Conservation (phyloP, 2,888 invertebrate genomes). For the Aradus depressus region DNA sequence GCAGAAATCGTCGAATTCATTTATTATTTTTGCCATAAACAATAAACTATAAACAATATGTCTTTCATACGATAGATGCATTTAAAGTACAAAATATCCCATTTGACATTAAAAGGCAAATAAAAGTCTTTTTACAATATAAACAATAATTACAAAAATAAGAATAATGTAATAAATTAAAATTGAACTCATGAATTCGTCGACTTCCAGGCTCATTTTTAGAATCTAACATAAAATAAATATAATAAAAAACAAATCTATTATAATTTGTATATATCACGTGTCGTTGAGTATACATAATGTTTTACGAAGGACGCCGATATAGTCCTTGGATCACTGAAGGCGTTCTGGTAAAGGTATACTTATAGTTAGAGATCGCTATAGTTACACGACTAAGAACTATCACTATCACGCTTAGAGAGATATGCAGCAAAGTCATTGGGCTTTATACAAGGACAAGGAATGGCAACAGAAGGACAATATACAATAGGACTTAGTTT, state of each 20-base stretch:
- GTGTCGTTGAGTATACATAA: slow-evolving; percentile 28
- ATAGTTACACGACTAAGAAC: slow-evolving; percentile 25
- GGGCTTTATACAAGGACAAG: slow-evolving; percentile 29
- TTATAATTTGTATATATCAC: slow-evolving; percentile 27
- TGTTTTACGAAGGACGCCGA: slow-evolving; percentile 25
- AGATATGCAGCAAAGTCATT: slow-evolving; percentile 28
- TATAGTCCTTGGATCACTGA: slow-evolving; percentile 21
- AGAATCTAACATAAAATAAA: slow-evolving; percentile 25
- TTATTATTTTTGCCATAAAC: slow-evolving; percentile 7
- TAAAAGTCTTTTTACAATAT: slow-evolving; percentile 12
- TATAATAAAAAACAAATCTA: slow-evolving; percentile 25
- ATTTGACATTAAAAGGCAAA: slow-evolving; percentile 9
- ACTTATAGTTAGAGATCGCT: slow-evolving; percentile 28
- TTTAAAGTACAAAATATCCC: neutral
- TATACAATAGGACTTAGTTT: slow-evolving; percentile 25
- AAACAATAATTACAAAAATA: slow-evolving; percentile 11
- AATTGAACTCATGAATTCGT: slow-evolving; percentile 18
- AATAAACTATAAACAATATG: slow-evolving; percentile 15
- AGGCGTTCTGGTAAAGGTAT: slow-evolving; percentile 26
- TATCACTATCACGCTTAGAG: slow-evolving; percentile 28
- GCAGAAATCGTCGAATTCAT: slow-evolving; percentile 17
- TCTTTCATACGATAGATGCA: too few relatives aligned
- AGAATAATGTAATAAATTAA: too few relatives aligned
- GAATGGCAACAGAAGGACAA: slow-evolving; percentile 29
- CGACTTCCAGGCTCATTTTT: slow-evolving; percentile 11